Evolutionary conservation across 2,888 invertebrate species (phyloP).

Genomic region (Amphiduros pacificus): DNA sequence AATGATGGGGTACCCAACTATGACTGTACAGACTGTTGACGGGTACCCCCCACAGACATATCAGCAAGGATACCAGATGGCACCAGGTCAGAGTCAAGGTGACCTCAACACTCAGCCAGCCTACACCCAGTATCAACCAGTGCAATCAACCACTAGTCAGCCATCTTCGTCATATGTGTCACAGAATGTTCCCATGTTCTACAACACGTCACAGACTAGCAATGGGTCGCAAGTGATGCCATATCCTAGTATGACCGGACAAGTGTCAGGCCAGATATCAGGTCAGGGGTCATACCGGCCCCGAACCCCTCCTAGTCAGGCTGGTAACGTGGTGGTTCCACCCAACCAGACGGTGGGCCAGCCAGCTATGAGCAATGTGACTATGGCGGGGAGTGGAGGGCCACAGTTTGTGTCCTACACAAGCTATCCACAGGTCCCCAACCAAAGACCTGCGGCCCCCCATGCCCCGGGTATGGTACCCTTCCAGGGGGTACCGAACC

Average conservation of each 20-base stretch:
- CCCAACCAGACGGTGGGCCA: conserved; percentile 13
- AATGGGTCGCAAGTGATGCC: no score
- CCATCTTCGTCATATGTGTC: no score
- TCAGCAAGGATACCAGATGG: not conserved
- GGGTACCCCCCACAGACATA: conserved; percentile 16
- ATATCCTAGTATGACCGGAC: no score
- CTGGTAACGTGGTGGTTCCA: no score
- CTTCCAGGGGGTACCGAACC: conserved; percentile 20
- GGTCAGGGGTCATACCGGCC: conserved; percentile 31
- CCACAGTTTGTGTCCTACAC: not conserved
- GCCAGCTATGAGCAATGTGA: conserved; percentile 2
- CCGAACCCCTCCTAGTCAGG: conserved; percentile 36
- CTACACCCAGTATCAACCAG: not conserved
- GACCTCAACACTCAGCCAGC: no score
- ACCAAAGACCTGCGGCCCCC: conserved; percentile 6
- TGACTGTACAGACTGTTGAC: conserved; percentile 24
- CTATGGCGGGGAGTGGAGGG: conserved; percentile 3
- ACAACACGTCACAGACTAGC: no score
- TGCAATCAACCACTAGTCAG: no score
- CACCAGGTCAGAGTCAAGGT: no score
- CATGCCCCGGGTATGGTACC: conserved; percentile 1
- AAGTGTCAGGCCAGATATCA: no score
- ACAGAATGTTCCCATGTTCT: no score
- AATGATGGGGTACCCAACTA: conserved; percentile 4
- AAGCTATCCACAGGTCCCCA: not conserved